Evolutionary conservation across 23 tunicate genomes (phyloP).

Genomic region (Halocynthia aurantium): DNA sequence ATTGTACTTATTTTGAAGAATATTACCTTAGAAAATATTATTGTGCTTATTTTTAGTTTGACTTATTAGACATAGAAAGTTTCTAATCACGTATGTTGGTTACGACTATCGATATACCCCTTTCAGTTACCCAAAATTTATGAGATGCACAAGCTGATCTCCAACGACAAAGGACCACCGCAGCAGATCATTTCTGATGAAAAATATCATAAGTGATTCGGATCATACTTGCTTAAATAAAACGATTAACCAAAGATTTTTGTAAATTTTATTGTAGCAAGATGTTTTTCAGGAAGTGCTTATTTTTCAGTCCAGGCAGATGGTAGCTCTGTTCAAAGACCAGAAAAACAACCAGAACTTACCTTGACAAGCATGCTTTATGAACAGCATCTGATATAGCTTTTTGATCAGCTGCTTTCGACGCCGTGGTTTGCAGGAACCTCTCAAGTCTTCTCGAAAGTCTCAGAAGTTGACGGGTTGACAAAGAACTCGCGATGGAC

Average conservation of each 20-base stretch:
- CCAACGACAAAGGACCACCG: not conserved
- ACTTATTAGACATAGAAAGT: too few relatives aligned
- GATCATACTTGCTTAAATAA: too few relatives aligned
- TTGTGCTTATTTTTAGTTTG: too few relatives aligned
- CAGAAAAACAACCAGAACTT: not conserved
- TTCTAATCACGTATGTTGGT: too few relatives aligned
- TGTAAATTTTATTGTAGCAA: too few relatives aligned
- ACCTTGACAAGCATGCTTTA: constrained; percentile 95
- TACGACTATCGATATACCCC: too few relatives aligned
- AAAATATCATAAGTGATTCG: too few relatives aligned
- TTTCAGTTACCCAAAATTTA: too few relatives aligned
- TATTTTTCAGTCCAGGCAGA: not conserved
- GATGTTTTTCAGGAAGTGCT: not conserved
- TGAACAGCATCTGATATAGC: constrained; percentile 79
- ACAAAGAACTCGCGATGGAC: constrained; percentile 68
- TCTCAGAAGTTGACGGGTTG: constrained; percentile 82
- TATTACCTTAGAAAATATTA: too few relatives aligned
- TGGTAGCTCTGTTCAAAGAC: too few relatives aligned
- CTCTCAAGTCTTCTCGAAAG: constrained; percentile 57
- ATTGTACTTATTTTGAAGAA: not conserved
- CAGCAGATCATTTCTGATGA: too few relatives aligned
- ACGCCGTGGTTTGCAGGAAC: not conserved
- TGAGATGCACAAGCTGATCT: not conserved
- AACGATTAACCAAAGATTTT: too few relatives aligned
- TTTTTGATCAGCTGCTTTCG: constrained; percentile 17